Percentiles rank a stretch among this genome's conserved stretches.
phyloP scores from a whole-genome alignment of 2,113 vertebrate genomes.

The Machaerirhynchus nigripectus region DNA sequence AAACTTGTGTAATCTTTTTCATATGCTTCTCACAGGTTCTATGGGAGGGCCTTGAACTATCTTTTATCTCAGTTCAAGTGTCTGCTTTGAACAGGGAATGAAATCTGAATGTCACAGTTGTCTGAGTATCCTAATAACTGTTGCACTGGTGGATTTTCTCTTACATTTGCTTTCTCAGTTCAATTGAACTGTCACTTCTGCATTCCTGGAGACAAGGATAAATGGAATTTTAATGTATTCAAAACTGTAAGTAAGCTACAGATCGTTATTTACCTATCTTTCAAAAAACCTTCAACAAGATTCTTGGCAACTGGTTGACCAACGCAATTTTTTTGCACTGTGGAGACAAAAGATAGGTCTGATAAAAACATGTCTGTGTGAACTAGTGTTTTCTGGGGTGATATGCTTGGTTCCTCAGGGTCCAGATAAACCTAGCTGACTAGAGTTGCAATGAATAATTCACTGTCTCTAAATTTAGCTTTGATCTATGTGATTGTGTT shows the following conservation, averaged over 20 bases:
- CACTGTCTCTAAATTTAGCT: constrained; percentile 60
- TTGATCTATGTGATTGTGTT: constrained; percentile 29
- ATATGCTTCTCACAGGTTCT: background rate
- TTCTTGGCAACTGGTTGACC: background rate
- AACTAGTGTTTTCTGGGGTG: background rate
- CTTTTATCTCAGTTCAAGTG: constrained; percentile 1
- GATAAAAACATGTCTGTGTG: background rate
- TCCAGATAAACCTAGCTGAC: background rate
- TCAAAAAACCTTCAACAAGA: background rate
- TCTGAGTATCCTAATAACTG: background rate
- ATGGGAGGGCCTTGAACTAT: background rate
- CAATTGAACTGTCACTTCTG: background rate
- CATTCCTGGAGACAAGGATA: background rate
- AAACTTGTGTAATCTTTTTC: constrained; percentile 13
- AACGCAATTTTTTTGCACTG: background rate
- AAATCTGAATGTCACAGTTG: background rate
- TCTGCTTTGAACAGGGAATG: background rate
- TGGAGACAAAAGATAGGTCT: background rate
- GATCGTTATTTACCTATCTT: background rate
- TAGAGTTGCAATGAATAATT: constrained; percentile 61
- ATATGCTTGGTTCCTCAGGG: background rate
- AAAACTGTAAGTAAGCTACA: background rate
- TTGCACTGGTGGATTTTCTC: background rate
- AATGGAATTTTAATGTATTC: background rate
- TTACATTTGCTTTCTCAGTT: background rate